Conservation (phyloP, 2,888 invertebrate species). For the Prosapia bicincta region DNA sequence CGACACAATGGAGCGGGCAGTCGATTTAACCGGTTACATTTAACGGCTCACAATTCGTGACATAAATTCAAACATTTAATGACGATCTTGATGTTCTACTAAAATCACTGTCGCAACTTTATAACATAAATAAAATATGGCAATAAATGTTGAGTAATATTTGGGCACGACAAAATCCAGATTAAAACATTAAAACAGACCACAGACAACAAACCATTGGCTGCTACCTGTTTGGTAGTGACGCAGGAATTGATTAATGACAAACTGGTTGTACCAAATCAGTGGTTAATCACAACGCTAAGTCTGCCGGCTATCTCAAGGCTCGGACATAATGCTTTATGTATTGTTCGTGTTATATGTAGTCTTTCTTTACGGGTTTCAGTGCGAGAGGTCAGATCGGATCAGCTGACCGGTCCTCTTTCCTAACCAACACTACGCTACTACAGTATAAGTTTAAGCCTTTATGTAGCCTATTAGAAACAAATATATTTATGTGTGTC, state of each 20-base stretch:
- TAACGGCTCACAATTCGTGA: too few species aligned
- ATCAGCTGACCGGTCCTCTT: neutral
- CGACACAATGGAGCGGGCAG: too few species aligned
- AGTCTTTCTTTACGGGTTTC: neutral
- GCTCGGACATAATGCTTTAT: neutral
- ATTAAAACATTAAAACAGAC: neutral
- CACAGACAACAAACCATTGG: neutral
- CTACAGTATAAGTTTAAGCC: too few species aligned
- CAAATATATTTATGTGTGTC: too few species aligned
- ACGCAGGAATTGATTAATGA: neutral
- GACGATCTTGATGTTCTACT: too few species aligned
- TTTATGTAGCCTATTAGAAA: too few species aligned
- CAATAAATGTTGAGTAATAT: too few species aligned
- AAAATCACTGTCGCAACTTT: too few species aligned
- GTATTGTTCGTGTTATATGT: neutral
- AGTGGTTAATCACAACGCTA: neutral
- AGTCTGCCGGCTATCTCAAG: neutral
- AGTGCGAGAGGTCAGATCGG: neutral
- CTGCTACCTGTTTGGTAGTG: neutral
- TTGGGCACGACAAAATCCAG: too few species aligned
- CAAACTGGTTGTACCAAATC: neutral
- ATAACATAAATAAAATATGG: too few species aligned
- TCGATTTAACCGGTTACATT: too few species aligned
- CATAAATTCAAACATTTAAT: too few species aligned
- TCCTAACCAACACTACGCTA: neutral